phyloP scores from a whole-genome alignment of 2,888 invertebrate genomes.

The Tenthredo mesomela region DNA sequence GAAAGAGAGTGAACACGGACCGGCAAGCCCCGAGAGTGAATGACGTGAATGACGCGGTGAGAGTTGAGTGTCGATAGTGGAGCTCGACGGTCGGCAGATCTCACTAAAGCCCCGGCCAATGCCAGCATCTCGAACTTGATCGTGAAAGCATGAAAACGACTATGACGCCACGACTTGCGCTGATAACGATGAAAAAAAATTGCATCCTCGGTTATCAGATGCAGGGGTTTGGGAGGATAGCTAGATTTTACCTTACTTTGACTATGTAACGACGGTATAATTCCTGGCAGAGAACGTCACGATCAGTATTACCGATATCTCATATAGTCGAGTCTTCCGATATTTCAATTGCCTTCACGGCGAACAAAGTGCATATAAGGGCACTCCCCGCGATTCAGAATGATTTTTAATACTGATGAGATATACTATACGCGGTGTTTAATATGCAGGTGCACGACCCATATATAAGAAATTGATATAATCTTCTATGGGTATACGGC shows the following conservation, averaged over 20 bases:
- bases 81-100: constrained; percentile 5
- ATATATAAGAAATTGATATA: constrained; percentile 30
- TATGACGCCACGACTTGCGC: constrained; percentile 53
- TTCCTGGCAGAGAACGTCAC: no score
- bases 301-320: background rate
- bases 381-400: background rate
- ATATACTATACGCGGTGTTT: background rate
- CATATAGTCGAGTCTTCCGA: background rate
- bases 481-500: background rate
- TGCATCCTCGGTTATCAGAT: background rate
- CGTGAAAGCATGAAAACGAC: constrained; percentile 73
- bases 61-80: constrained; percentile 38
- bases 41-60: constrained; percentile 68
- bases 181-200: background rate
- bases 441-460: constrained; percentile 35
- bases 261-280: background rate
- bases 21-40: constrained; percentile 70
- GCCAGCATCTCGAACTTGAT: constrained; percentile 75
- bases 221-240: background rate
- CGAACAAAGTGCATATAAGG: constrained; percentile 20
- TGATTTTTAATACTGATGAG: constrained; percentile 29
- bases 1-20: constrained; percentile 69
- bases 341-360: background rate
- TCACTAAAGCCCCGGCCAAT: constrained; percentile 74
- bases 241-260: background rate